Percentiles rank a stretch among this genome's conserved stretches.
Conservation (phyloP, 2,113 vertebrate genomes). For the Neodontobutis hainanensis region DNA sequence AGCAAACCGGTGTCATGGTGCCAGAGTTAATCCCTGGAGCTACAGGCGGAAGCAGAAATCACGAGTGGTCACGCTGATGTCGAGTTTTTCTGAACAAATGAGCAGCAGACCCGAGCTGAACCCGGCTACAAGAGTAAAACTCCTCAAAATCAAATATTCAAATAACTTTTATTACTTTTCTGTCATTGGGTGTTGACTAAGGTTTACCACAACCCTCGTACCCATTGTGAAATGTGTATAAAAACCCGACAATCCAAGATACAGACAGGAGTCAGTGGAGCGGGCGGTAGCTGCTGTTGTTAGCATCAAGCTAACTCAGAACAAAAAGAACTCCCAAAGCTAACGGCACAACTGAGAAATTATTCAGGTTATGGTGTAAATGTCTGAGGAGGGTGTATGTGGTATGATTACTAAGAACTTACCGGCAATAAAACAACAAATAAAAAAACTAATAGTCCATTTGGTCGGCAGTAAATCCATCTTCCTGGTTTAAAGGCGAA, state of each 20-base stretch:
- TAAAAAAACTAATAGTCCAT: slow-evolving; percentile 45
- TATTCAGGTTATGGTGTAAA: background rate
- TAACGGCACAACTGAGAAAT: background rate
- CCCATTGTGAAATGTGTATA: slow-evolving; percentile 4
- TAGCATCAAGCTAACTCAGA: slow-evolving; percentile 53
- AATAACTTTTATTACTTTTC: fast-evolving
- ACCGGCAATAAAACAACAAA: slow-evolving; percentile 65
- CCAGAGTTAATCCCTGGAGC: slow-evolving; percentile 19
- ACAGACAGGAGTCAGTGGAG: background rate
- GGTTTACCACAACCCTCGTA: fast-evolving
- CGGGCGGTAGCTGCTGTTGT: slow-evolving; percentile 26
- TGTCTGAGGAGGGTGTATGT: fast-evolving
- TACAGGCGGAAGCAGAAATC: slow-evolving; percentile 37
- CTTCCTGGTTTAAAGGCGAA: slow-evolving; percentile 74
- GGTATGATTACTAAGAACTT: slow-evolving; percentile 12
- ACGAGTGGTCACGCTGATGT: slow-evolving; percentile 70
- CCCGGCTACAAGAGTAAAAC: background rate
- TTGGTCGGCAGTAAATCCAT: slow-evolving; percentile 69
- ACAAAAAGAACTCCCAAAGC: slow-evolving; percentile 53
- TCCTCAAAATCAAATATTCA: background rate
- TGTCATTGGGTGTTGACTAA: fast-evolving
- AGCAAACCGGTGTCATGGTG: too few relatives aligned
- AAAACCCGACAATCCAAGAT: background rate
- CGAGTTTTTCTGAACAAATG: background rate
- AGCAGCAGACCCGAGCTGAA: background rate